phyloP scores from a whole-genome alignment of 2,888 invertebrate species.

The Dolichopus griseipennis region DNA sequence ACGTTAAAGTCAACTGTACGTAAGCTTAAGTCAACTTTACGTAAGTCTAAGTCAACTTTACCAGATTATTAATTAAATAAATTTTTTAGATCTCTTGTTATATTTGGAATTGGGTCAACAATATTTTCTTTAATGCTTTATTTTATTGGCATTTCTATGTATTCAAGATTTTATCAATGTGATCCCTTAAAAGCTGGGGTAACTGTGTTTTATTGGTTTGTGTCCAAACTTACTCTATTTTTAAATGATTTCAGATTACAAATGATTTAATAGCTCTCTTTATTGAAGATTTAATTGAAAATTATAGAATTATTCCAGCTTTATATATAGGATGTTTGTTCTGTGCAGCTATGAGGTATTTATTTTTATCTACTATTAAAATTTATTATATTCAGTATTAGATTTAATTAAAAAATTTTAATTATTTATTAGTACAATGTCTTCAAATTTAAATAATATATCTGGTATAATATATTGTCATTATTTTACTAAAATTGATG shows the following conservation, averaged over 20 bases:
- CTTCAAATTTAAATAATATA: constrained; percentile 44
- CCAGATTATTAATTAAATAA: background rate
- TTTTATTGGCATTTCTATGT: constrained; percentile 48
- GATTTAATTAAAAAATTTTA: too few relatives aligned
- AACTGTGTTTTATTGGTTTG: too few relatives aligned
- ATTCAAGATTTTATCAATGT: constrained; percentile 47
- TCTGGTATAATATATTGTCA: constrained; percentile 47
- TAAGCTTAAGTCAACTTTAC: too few relatives aligned
- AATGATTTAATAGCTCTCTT: constrained; percentile 45
- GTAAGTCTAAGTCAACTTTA: background rate
- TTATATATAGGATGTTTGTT: constrained; percentile 48
- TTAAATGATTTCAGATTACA: constrained; percentile 27
- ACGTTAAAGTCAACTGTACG: too few relatives aligned
- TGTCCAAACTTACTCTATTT: background rate
- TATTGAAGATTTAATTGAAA: constrained; percentile 43
- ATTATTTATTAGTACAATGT: constrained; percentile 42
- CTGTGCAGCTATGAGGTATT: constrained; percentile 46
- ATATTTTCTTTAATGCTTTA: background rate
- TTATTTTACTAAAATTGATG: constrained; percentile 27
- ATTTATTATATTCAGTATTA: background rate
- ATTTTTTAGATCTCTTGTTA: background rate
- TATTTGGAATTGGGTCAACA: background rate
- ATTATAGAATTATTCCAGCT: constrained; percentile 45
- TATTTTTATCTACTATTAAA: background rate
- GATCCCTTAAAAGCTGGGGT: constrained; percentile 47